Conservation (phyloP, 1,140 invertebrate species). For the Ridgeia piscesae region DNA sequence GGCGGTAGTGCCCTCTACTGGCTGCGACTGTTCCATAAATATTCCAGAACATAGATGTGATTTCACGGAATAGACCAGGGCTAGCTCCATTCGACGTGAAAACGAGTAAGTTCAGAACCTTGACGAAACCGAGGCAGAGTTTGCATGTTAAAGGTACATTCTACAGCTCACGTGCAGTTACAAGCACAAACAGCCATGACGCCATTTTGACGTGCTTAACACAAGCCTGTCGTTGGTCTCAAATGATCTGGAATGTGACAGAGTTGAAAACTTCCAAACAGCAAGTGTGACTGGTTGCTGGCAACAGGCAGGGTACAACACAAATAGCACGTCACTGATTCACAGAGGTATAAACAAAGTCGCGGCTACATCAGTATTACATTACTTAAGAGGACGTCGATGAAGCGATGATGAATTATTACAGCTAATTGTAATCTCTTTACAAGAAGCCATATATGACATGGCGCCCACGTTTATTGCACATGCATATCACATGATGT, state of each 20-base stretch:
- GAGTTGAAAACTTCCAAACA: not conserved
- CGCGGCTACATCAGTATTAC: not conserved
- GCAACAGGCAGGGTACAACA: not conserved
- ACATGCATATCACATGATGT: not conserved
- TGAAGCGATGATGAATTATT: not conserved
- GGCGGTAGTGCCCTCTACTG: not conserved
- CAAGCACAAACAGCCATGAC: not conserved
- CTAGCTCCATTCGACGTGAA: not conserved
- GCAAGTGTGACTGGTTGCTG: not conserved
- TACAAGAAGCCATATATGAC: not conserved
- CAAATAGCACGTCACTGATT: not conserved
- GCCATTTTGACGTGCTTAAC: not conserved
- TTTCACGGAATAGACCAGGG: not conserved
- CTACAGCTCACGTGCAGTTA: not conserved
- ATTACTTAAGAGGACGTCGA: not conserved
- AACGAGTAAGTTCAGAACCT: not conserved
- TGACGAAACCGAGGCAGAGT: not conserved
- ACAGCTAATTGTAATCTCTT: not conserved
- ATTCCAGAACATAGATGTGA: not conserved
- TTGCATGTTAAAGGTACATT: not conserved
- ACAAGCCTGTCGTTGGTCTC: not conserved
- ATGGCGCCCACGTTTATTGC: not conserved
- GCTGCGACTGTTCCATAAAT: not conserved
- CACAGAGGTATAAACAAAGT: not conserved
- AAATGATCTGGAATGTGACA: not conserved